Conservation (phyloP, 2,888 invertebrate species). For the Adela reaumurella region DNA sequence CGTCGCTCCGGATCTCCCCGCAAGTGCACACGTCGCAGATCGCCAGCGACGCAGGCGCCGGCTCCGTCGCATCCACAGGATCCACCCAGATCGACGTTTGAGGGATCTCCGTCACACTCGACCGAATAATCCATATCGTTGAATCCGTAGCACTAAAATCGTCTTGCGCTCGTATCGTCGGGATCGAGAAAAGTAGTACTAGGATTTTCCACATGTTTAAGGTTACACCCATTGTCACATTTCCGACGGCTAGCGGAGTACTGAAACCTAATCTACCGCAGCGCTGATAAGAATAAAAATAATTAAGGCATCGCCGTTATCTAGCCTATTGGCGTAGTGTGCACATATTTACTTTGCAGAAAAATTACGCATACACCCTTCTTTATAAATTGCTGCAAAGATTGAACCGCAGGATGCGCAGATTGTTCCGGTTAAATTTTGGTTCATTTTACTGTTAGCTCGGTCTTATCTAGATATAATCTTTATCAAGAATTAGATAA, state of each 20-base stretch:
- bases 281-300: neutral
- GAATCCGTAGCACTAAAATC: no score
- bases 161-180: neutral
- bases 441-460: no score
- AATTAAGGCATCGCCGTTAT: neutral
- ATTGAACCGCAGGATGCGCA: no score
- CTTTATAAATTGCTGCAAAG: no score
- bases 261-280: neutral
- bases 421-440: no score
- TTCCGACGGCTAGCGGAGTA: neutral
- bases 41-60: slow-evolving; percentile 24
- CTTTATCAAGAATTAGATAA: no score
- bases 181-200: neutral
- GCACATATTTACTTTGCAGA: neutral
- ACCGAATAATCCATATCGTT: no score
- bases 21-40: slow-evolving; percentile 43
- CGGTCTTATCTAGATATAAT: no score
- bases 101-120: no score
- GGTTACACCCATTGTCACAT: neutral
- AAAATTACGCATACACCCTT: neutral
- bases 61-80: slow-evolving; percentile 16
- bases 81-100: no score
- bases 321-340: neutral
- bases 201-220: neutral
- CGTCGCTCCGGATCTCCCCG: slow-evolving; percentile 42